A percentile compares a stretch with the other conserved stretches of the same genome.
Evolutionary conservation across 1,140 invertebrate species (phyloP).

Genomic region (Aphidius ervi): DNA sequence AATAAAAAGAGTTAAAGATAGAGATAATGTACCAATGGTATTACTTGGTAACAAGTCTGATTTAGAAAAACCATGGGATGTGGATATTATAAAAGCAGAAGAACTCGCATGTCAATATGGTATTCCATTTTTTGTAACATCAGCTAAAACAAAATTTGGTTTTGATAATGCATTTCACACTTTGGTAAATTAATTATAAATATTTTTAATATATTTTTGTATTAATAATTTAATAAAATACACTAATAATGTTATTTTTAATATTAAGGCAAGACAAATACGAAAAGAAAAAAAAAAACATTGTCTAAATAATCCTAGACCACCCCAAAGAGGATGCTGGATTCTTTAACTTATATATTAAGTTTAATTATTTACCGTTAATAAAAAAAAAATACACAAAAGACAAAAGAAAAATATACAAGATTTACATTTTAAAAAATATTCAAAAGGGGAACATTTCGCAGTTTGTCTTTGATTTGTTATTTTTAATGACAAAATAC

Average conservation of each 20-base stretch:
- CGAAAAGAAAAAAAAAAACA: slow-evolving; percentile 71
- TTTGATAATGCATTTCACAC: slow-evolving; percentile 99
- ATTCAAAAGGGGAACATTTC: not conserved
- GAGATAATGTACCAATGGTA: slow-evolving; percentile 98
- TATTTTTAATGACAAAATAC: not conserved
- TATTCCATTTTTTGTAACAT: slow-evolving; percentile 98
- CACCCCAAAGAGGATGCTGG: slow-evolving; percentile 44
- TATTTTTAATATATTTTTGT: not conserved
- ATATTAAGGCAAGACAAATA: slow-evolving; percentile 67
- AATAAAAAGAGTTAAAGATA: slow-evolving; percentile 98
- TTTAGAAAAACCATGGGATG: slow-evolving; percentile 76
- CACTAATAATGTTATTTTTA: not conserved
- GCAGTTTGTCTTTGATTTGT: no score
- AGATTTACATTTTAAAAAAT: slow-evolving; percentile 4
- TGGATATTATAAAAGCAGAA: slow-evolving; percentile 81
- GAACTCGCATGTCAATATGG: slow-evolving; percentile 93
- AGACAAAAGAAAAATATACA: slow-evolving; percentile 28
- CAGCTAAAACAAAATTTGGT: slow-evolving; percentile 97
- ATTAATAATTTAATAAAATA: not conserved
- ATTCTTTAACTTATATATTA: slow-evolving; percentile 42
- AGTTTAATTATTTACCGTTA: no score
- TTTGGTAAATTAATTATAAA: slow-evolving; percentile 63
- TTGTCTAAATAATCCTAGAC: slow-evolving; percentile 41
- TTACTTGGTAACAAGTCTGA: slow-evolving; percentile 99
- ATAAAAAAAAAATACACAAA: slow-evolving; percentile 10